Percentiles rank a stretch among this genome's conserved stretches.
phyloP scores from a whole-genome alignment of 2,888 invertebrate species.

The Bembecia ichneumoniformis region DNA sequence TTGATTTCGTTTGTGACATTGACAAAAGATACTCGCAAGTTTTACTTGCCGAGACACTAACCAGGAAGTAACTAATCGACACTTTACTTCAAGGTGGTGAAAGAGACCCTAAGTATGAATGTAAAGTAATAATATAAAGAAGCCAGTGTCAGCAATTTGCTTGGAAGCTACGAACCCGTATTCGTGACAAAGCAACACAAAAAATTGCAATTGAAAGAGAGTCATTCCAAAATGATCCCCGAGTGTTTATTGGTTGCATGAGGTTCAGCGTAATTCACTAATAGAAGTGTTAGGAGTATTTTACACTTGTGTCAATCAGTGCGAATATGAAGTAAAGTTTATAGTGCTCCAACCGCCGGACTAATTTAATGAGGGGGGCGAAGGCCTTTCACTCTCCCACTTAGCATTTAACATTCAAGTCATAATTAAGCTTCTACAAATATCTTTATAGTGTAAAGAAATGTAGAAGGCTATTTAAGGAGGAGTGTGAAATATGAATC shows the following conservation, averaged over 20 bases:
- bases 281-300: constrained; percentile 30
- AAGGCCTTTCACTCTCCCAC: constrained; percentile 16
- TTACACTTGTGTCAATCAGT: constrained; percentile 60
- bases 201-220: too few species aligned
- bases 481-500: not conserved
- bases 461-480: not conserved
- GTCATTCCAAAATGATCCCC: too few species aligned
- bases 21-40: too few species aligned
- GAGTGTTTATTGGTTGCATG: not conserved
- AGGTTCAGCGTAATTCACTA: constrained; percentile 20
- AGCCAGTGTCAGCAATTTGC: too few species aligned
- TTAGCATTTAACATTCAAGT: constrained; percentile 36
- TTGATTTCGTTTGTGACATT: too few species aligned
- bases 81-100: too few species aligned
- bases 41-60: too few species aligned
- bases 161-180: too few species aligned
- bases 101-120: too few species aligned
- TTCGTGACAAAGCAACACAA: too few species aligned
- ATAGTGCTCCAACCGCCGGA: constrained; percentile 64
- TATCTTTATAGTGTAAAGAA: not conserved
- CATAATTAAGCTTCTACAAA: constrained; percentile 23
- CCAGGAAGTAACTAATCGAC: too few species aligned
- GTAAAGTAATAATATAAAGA: too few species aligned
- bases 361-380: constrained; percentile 64
- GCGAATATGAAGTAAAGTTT: constrained; percentile 49